These are phyloP conservation scores for Lutraria rhynchaena DNA, from an alignment of 1,140 invertebrate genomes.

Conservation along the genomic window DNA sequence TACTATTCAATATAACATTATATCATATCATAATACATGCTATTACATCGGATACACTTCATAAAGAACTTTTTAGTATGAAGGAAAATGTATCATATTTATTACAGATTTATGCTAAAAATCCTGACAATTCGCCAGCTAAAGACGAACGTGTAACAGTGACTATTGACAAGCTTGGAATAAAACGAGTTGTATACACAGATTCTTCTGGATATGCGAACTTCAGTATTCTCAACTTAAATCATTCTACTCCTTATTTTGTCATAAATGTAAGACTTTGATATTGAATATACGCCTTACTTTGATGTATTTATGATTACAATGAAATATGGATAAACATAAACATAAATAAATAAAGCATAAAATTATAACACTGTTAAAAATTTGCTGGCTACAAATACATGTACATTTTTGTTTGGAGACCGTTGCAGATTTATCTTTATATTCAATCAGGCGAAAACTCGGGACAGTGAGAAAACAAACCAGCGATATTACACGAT, in stretches of 20 bases:
- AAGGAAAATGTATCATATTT: too few species aligned
- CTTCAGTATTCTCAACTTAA: conserved; percentile 49
- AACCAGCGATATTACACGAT: conserved; percentile 46
- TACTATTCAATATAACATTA: too few species aligned
- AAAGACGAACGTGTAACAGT: conserved; percentile 9
- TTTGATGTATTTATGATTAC: too few species aligned
- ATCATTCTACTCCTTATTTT: conserved; percentile 34
- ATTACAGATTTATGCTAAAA: conserved; percentile 29
- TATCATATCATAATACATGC: too few species aligned
- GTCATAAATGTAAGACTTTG: conserved; percentile 42
- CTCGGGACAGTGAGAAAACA: conserved; percentile 25
- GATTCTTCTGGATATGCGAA: conserved; percentile 29
- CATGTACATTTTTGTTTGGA: too few species aligned
- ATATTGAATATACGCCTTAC: too few species aligned
- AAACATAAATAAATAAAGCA: too few species aligned
- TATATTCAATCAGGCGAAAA: conserved; percentile 42
- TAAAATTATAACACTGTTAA: neutral
- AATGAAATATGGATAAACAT: too few species aligned
- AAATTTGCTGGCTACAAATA: too few species aligned
- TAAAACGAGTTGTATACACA: neutral
- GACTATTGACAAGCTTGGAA: conserved; percentile 29
- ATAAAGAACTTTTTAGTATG: too few species aligned
- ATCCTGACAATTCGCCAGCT: conserved; percentile 30
- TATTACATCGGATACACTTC: too few species aligned
- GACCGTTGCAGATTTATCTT: too few species aligned